These are phyloP conservation scores for Morpho helenor DNA, from an alignment of 2,888 invertebrate species.

Conservation along the genomic window DNA sequence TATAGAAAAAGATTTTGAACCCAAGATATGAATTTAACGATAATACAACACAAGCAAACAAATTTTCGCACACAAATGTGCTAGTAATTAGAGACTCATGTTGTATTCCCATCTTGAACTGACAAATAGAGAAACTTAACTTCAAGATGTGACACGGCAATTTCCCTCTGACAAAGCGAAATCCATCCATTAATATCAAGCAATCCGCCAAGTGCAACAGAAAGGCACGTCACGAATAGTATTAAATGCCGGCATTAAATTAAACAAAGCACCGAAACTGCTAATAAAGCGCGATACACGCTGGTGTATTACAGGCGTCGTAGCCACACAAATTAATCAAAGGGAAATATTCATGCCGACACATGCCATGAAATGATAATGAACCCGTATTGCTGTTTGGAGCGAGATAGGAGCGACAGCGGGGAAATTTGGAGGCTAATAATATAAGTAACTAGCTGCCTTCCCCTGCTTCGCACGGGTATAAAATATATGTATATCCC, in stretches of 20 bases:
- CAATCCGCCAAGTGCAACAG: conserved; percentile 11
- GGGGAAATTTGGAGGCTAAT: conserved; percentile 5
- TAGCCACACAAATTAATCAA: conserved; percentile 68
- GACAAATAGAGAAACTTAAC: conserved; percentile 6
- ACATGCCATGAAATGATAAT: conserved; percentile 76
- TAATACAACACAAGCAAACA: no score
- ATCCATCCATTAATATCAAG: conserved; percentile 11
- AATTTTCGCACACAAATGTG: no score
- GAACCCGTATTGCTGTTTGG: conserved; percentile 52
- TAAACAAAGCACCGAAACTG: conserved; percentile 41
- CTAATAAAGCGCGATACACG: conserved; percentile 49
- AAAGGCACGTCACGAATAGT: conserved; percentile 14
- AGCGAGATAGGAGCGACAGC: conserved; percentile 29
- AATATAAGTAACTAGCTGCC: no score
- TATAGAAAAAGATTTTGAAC: no score
- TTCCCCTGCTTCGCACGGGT: no score
- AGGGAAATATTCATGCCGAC: conserved; percentile 76
- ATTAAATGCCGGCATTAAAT: conserved; percentile 29
- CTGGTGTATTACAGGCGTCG: conserved; percentile 23
- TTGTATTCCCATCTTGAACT: background rate
- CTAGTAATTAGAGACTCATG: no score
- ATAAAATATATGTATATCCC: no score
- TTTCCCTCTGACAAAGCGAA: background rate
- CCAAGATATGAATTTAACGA: no score
- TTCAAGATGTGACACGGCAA: conserved; percentile 8